Base-by-base conservation (phyloP, 2,797 vertebrate species). In the Microctenopoma stevenorrisi region DNA sequence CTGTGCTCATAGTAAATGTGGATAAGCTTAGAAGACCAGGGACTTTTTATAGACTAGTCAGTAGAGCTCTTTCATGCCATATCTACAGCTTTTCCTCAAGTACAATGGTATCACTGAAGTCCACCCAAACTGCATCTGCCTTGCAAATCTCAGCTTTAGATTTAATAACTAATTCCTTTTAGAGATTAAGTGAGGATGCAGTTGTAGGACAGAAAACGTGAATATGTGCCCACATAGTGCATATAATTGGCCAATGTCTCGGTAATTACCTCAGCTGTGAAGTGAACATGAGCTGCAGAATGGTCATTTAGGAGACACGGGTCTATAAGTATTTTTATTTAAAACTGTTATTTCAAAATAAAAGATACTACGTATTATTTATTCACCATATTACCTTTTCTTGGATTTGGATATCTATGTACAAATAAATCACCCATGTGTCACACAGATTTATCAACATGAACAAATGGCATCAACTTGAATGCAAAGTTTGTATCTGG, bases 401-500 rank as follows among this genome's bases (percentile, higher is more conserved):
- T 51, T 76, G 37, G 35, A 65, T 57, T 59, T 38, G 62, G 10
- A 81, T 71, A 77, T 67, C 53, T 75, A n/a, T 64, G 50, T 63
- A 79, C 61, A 40, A 43, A 72, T 70, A 65, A 47, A 69, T 83
- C 75, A 79, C 43, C 46, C n/a, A 49, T 26, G 25, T 52, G 52
- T 82, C 78, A 72, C 76, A 25, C 38, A 67, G 73, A 72, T 77
- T 83, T 78, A 81, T 83, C 81, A 80, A 56, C 66, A 4, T 43
- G 65, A 72, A 83, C 62, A 75, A 74, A 74, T 76, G 68, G 57
- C 69, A 81, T 77, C 70, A 86, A 85, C 68, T 83, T 72, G 60
- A 90, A 82, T 83, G 66, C 71, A 87, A 89, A 92, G 75, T 90
- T 80, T 84, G 67, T 51, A 80, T 84, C 50, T 61, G 63, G 59